Evolutionary conservation across 2,113 vertebrate genomes (phyloP).

Genomic region (Marmota flaviventris): DNA sequence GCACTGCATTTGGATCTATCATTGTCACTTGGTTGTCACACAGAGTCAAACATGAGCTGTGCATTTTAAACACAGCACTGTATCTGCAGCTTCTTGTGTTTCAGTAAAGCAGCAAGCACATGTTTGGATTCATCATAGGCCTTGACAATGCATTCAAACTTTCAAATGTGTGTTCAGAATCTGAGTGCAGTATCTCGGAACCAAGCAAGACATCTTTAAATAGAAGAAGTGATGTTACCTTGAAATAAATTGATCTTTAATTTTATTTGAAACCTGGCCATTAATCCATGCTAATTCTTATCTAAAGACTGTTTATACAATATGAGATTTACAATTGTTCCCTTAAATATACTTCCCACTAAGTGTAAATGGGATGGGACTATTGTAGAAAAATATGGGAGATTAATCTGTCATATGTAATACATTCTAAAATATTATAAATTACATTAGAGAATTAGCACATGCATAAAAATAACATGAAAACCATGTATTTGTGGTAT

Average conservation of each 20-base stretch:
- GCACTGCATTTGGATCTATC: slow-evolving; percentile 79
- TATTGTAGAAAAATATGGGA: background rate
- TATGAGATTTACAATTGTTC: slow-evolving; percentile 4
- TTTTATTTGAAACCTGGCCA: slow-evolving; percentile 1
- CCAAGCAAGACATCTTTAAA: background rate
- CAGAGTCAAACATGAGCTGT: slow-evolving; percentile 22
- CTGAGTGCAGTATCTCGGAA: background rate
- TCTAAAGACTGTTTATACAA: background rate
- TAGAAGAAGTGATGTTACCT: background rate
- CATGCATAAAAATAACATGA: background rate
- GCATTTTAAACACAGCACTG: slow-evolving; percentile 59
- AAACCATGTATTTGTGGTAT: background rate
- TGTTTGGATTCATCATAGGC: background rate
- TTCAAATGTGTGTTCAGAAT: background rate
- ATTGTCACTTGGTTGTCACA: slow-evolving; percentile 73
- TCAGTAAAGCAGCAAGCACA: background rate
- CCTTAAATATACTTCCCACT: background rate
- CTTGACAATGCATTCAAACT: background rate
- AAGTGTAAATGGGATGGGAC: background rate
- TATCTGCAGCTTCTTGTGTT: background rate
- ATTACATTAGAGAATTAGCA: background rate
- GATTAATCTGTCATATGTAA: background rate
- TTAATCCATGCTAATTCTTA: background rate
- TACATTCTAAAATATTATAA: background rate
- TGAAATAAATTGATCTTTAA: background rate